phyloP scores from a whole-genome alignment of 2,797 vertebrate genomes.

The Etheostoma perlongum region DNA sequence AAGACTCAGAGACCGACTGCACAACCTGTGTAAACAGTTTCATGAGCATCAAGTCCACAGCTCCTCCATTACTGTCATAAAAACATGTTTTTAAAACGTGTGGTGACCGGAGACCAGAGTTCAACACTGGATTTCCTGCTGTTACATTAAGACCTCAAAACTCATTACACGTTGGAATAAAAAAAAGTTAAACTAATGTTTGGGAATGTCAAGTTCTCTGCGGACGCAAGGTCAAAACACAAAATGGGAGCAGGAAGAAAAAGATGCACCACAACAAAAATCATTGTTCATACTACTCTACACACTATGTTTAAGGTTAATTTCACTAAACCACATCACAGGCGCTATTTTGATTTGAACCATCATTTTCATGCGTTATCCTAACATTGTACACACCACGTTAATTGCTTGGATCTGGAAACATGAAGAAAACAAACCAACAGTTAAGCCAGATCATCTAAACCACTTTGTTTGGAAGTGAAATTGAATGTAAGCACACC shows the following conservation, averaged over 20 bases:
- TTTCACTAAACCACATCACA: not conserved
- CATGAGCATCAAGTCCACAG: slow-evolving; percentile 26
- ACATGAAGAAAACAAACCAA: too few relatives aligned
- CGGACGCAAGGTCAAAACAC: not conserved
- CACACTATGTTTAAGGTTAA: too few relatives aligned
- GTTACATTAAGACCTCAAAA: slow-evolving; percentile 1
- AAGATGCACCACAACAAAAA: too few relatives aligned
- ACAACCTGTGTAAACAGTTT: slow-evolving; percentile 53
- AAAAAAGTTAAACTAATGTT: not conserved
- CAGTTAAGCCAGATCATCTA: too few relatives aligned
- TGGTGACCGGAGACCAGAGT: too few relatives aligned
- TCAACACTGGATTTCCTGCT: not conserved
- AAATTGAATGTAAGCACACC: too few relatives aligned
- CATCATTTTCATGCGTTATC: not conserved
- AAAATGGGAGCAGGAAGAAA: not conserved
- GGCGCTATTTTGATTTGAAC: not conserved
- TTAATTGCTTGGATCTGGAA: not conserved
- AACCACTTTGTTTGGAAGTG: too few relatives aligned
- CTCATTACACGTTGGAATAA: not conserved
- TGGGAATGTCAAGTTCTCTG: not conserved
- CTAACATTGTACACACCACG: not conserved
- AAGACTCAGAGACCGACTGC: not conserved
- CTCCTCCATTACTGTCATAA: slow-evolving; percentile 41
- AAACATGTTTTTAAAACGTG: slow-evolving; percentile 11
- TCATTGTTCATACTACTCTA: not conserved